A percentile compares a stretch with the other conserved stretches of the same genome.
Evolutionary conservation across 2,797 vertebrate genomes (phyloP).

Genomic region (Anas acuta): DNA sequence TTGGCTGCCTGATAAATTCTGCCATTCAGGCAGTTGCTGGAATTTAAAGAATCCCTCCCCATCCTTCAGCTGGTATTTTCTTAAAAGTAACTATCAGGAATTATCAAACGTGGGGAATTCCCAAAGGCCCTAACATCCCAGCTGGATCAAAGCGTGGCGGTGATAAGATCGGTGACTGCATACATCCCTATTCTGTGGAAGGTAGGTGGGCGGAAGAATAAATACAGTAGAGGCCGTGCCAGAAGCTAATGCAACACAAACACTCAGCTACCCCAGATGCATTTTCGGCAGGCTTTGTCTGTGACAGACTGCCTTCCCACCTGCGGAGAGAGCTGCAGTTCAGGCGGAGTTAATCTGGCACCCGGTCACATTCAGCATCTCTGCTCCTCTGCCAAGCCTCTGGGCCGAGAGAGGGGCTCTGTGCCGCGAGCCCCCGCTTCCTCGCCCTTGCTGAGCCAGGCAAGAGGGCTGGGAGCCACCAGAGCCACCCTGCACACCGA

Average conservation of each 20-base stretch:
- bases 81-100: conserved; percentile 66
- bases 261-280: conserved; percentile 22
- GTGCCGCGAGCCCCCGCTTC: not conserved
- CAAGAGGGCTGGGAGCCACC: not conserved
- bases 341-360: not conserved
- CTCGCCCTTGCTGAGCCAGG: not conserved
- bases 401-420: not conserved
- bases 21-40: conserved; percentile 45
- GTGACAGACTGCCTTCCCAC: conserved; percentile 20
- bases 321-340: not conserved
- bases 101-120: conserved; percentile 53
- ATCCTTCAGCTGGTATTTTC: conserved; percentile 70
- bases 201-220: conserved; percentile 56
- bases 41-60: conserved; percentile 65
- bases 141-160: conserved; percentile 59
- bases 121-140: conserved; percentile 54
- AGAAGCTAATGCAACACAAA: conserved; percentile 49
- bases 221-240: conserved; percentile 26
- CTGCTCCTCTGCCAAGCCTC: not conserved
- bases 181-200: conserved; percentile 63
- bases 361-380: not conserved
- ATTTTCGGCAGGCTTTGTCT: conserved; percentile 44
- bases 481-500: not conserved
- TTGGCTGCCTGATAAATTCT: conserved; percentile 7
- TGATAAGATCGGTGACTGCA: conserved; percentile 74